Percentiles rank a stretch among this genome's conserved stretches.
These are phyloP conservation scores for Siniperca obscura DNA, from an alignment of 2,797 vertebrate species.

Conservation along the genomic window DNA sequence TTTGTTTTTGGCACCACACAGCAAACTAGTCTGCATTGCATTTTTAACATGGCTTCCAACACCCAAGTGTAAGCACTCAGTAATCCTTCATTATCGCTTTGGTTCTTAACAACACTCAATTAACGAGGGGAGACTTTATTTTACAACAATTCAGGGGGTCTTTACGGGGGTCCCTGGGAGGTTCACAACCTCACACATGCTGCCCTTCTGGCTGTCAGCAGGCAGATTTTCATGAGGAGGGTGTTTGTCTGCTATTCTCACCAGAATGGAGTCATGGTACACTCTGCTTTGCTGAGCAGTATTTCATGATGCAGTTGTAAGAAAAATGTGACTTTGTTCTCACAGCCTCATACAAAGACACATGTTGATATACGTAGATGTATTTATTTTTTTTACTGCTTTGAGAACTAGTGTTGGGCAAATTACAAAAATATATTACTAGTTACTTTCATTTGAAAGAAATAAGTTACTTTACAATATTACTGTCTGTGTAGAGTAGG, in stretches of 20 bases:
- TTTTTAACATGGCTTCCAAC: constrained; percentile 64
- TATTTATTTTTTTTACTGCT: background rate
- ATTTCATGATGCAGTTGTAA: constrained; percentile 3
- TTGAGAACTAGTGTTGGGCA: background rate
- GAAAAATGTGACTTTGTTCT: background rate
- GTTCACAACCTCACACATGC: constrained; percentile 54
- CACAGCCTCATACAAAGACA: background rate
- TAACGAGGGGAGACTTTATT: constrained; percentile 64
- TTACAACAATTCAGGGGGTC: constrained; percentile 62
- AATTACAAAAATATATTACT: too few species aligned
- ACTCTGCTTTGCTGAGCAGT: constrained; percentile 14
- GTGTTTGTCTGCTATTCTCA: constrained; percentile 33
- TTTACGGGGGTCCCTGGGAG: constrained; percentile 48
- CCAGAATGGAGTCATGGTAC: constrained; percentile 12
- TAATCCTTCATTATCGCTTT: constrained; percentile 73
- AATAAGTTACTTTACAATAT: too few species aligned
- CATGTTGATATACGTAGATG: background rate
- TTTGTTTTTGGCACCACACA: constrained; percentile 67
- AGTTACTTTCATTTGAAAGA: too few species aligned
- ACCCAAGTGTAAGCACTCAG: constrained; percentile 60
- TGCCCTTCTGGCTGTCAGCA: constrained; percentile 35
- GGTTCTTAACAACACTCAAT: constrained; percentile 66
- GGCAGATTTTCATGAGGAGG: constrained; percentile 36
- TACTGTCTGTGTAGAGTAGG: too few species aligned
- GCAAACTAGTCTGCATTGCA: constrained; percentile 56